Evolutionary conservation across 2,113 vertebrate genomes (phyloP).

Genomic region (Chelonoidis abingdonii): DNA sequence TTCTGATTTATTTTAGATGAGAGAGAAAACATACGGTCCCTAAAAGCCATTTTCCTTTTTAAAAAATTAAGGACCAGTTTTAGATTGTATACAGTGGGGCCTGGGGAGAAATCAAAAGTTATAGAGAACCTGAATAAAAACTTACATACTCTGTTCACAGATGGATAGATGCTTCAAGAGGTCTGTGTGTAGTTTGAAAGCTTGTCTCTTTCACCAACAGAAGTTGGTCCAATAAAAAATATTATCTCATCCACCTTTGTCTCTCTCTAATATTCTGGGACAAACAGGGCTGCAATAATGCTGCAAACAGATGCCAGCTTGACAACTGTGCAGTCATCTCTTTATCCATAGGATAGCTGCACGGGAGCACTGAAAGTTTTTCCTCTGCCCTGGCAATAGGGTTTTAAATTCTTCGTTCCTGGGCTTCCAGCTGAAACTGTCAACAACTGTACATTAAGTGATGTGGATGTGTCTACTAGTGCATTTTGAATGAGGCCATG

Average conservation of each 20-base stretch:
- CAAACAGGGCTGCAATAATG: not conserved
- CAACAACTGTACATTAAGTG: not conserved
- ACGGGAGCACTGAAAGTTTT: not conserved
- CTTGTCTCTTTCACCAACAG: too few relatives aligned
- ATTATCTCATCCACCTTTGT: too few relatives aligned
- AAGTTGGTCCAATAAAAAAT: too few relatives aligned
- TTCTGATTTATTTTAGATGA: not conserved
- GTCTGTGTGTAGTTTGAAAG: too few relatives aligned
- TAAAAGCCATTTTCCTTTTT: not conserved
- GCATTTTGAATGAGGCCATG: not conserved
- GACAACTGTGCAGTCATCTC: constrained; percentile 10
- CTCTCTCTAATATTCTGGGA: too few relatives aligned
- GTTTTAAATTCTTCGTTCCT: not conserved
- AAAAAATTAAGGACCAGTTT: not conserved
- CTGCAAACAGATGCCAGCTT: not conserved
- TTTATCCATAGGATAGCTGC: not conserved
- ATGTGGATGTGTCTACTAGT: not conserved
- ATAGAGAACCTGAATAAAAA: constrained; percentile 1
- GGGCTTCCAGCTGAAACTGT: not conserved
- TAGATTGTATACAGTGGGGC: not conserved
- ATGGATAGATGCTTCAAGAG: not conserved
- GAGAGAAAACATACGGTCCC: rapidly evolving
- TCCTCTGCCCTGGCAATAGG: not conserved
- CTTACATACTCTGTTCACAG: not conserved
- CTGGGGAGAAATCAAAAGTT: not conserved